phyloP scores from a whole-genome alignment of 2,113 vertebrate genomes.

The Thamnophis sirtalis region DNA sequence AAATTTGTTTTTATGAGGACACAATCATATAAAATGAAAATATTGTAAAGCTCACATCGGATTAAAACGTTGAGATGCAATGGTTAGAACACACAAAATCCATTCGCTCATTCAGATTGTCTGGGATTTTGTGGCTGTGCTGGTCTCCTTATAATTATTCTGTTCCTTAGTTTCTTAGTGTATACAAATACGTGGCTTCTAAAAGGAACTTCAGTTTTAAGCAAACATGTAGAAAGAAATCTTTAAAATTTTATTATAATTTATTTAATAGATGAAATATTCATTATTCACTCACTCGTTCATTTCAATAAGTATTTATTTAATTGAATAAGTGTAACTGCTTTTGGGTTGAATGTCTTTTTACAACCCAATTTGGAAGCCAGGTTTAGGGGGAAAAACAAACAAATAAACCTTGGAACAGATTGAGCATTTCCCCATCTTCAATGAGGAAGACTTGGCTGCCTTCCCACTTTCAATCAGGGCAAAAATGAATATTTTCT shows the following conservation, averaged over 20 bases:
- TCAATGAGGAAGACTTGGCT: background rate
- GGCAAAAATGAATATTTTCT: background rate
- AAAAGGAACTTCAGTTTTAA: background rate
- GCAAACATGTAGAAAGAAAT: background rate
- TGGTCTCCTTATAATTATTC: background rate
- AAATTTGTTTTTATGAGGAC: background rate
- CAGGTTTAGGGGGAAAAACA: background rate
- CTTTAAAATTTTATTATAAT: background rate
- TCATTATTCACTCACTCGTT: background rate
- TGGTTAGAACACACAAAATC: background rate
- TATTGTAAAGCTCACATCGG: background rate
- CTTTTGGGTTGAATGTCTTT: background rate
- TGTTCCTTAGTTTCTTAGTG: background rate
- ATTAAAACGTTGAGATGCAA: background rate
- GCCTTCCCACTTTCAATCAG: background rate
- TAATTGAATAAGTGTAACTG: background rate
- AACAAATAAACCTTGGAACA: background rate
- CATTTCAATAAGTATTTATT: background rate
- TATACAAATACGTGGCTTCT: background rate
- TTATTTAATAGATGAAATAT: background rate
- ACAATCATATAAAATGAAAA: constrained; percentile 19
- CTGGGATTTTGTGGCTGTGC: too few species aligned
- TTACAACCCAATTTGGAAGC: background rate
- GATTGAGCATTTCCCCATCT: background rate
- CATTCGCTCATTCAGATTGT: background rate